phyloP scores from a whole-genome alignment of 2,797 vertebrate genomes.

The Cynodonichthys magdalenae region DNA sequence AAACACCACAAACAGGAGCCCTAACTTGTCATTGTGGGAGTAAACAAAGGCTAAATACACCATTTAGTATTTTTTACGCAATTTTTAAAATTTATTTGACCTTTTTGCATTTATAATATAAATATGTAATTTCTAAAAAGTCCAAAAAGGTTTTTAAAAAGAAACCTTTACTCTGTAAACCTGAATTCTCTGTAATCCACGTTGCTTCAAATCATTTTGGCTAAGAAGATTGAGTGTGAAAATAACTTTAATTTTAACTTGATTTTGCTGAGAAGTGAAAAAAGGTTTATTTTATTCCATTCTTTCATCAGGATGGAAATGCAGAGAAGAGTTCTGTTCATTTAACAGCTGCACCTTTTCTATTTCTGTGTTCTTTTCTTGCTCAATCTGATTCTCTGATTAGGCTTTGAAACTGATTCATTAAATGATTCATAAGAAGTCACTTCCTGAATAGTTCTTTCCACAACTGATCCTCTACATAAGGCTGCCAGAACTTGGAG shows the following conservation, averaged over 20 bases:
- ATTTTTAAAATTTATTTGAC: too few species aligned
- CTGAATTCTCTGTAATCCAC: slow-evolving; percentile 33
- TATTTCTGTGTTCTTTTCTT: not conserved
- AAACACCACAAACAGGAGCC: not conserved
- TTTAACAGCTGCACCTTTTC: slow-evolving; percentile 21
- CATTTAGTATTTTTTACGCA: too few species aligned
- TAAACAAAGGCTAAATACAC: not conserved
- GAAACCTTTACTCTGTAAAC: slow-evolving; percentile 42
- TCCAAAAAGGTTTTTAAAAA: slow-evolving; percentile 1
- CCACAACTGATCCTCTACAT: slow-evolving; percentile 18
- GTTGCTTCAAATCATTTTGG: slow-evolving; percentile 34
- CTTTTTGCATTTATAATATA: not conserved
- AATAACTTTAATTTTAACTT: too few species aligned
- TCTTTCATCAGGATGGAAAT: slow-evolving; percentile 4
- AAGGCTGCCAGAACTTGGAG: slow-evolving; percentile 8
- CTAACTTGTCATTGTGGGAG: not conserved
- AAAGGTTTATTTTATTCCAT: too few species aligned
- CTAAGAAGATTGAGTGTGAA: too few species aligned
- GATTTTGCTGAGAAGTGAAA: too few species aligned
- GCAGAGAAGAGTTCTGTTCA: not conserved
- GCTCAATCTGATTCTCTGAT: not conserved
- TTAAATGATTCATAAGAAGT: slow-evolving; percentile 8
- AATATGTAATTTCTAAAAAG: too few species aligned
- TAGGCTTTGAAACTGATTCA: not conserved
- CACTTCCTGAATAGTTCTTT: slow-evolving; percentile 19